Evolutionary conservation across 2,888 invertebrate genomes (phyloP), one percentile per base, ranked within the genome.

Genomic region (Choristoneura rosaceana): DNA sequence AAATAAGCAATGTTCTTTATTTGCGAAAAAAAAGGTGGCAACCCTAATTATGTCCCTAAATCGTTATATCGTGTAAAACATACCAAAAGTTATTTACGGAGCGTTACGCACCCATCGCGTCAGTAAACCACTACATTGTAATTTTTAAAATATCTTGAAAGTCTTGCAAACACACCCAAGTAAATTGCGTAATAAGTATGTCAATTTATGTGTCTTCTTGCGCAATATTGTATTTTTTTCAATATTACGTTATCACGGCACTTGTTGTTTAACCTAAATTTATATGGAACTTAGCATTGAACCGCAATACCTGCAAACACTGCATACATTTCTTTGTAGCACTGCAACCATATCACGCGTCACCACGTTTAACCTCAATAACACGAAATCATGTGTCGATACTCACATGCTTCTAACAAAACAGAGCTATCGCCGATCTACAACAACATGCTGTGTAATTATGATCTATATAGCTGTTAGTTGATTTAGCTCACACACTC

Each of bases 331-430:
- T 9, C 47, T 43, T 73, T 58, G 10, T 34, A 63, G 50, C 43
- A 41, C 52, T 69, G 64, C 64, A 68, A 43, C 43, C 33, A 34
- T 17, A 52, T 71, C 63, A 38, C 68, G 68, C 60, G 69, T 69
- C 73, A 69, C 43, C 73, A 73, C 69, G 73, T 73, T 73, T 73
- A 73, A 60, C 73, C 73, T 64, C 59, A 69, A 73, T 73, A 64
- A 67, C 50, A 59, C 59, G 64, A 67, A 73, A 73, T 64, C 52
- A 68, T 55, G 25, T 55, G 55, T 55, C 55, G 52, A 55, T 55
- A 55, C 71, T 63, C 67, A 64, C 64, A 59, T 69, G 69, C 60
- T 59, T 63, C 73, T 43, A 69, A 69, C 73, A 69, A 73, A 73
- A 73, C 73, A 73, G 17, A 58, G 33, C 50, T 64, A 73, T 69